Conservation (phyloP, 2,888 invertebrate species). For the Tribolium freemani region DNA sequence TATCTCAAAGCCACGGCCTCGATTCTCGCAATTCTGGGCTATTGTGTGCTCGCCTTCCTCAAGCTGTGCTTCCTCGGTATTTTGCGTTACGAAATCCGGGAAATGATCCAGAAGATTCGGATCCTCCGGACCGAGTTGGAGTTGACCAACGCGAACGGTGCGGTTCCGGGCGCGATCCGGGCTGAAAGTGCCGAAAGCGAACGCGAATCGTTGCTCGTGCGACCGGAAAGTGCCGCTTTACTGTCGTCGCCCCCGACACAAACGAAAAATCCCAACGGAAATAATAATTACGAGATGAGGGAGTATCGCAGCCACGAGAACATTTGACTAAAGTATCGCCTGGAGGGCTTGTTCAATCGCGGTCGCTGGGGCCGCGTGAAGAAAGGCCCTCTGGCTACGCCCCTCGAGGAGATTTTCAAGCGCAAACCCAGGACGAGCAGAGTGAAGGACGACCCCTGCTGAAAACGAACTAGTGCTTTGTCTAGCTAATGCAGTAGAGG, state of each 20-base stretch:
- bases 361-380: conserved; percentile 68
- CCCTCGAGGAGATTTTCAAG: conserved; percentile 68
- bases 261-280: conserved; percentile 78
- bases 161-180: conserved; percentile 70
- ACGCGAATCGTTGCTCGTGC: conserved; percentile 72
- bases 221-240: conserved; percentile 70
- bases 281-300: conserved; percentile 85
- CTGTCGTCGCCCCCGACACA: conserved; percentile 64
- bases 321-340: conserved; percentile 84
- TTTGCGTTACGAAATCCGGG: conserved; percentile 87
- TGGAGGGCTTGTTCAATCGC: conserved; percentile 79
- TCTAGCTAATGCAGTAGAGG: conserved; percentile 61
- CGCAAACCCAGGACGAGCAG: conserved; percentile 63
- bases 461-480: conserved; percentile 53
- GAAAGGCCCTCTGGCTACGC: conserved; percentile 69
- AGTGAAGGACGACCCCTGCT: conserved; percentile 62
- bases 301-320: conserved; percentile 75
- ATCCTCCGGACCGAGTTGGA: conserved; percentile 80
- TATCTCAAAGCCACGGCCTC: conserved; percentile 87
- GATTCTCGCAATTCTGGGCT: conserved; percentile 82
- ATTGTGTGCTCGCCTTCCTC: conserved; percentile 90
- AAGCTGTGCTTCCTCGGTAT: conserved; percentile 92
- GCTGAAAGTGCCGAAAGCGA: conserved; percentile 71
- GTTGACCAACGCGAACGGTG: conserved; percentile 72
- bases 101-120: conserved; percentile 93